Conservation (phyloP, 1,140 invertebrate genomes). For the Polypedilum pembai region DNA sequence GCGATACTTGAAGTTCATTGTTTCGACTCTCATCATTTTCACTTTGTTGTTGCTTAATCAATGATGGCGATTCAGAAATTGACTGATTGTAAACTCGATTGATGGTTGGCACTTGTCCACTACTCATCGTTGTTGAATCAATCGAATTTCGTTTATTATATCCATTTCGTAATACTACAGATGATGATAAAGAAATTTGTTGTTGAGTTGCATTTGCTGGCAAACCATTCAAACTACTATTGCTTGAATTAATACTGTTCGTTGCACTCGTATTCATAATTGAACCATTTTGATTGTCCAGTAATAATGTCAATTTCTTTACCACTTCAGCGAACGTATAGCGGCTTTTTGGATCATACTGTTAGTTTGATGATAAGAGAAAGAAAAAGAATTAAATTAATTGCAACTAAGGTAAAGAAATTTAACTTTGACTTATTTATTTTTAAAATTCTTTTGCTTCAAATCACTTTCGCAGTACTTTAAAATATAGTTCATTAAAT, state of each 20-base stretch:
- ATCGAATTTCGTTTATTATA: constrained; percentile 31
- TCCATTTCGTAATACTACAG: constrained; percentile 27
- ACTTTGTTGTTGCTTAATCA: not conserved
- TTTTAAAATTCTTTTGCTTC: no score
- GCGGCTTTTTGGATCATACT: constrained; percentile 79
- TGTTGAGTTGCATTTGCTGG: no score
- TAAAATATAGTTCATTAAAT: no score
- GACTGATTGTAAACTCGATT: not conserved
- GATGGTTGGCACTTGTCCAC: not conserved
- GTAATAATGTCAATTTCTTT: constrained; percentile 48
- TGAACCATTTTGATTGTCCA: constrained; percentile 38
- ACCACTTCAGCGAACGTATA: constrained; percentile 76
- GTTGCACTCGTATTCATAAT: constrained; percentile 31
- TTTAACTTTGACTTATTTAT: no score
- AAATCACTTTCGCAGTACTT: no score
- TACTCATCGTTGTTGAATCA: constrained; percentile 28
- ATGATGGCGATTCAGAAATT: constrained; percentile 32
- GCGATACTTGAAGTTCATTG: not conserved
- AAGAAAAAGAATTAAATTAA: constrained; percentile 29
- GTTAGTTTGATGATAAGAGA: constrained; percentile 37
- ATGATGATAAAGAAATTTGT: not conserved
- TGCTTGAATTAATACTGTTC: constrained; percentile 23
- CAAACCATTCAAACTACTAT: not conserved
- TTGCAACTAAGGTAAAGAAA: constrained; percentile 15
- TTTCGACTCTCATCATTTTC: not conserved